These are phyloP conservation scores for Apis florea DNA, from an alignment of 1,140 invertebrate species.

Conservation along the genomic window DNA sequence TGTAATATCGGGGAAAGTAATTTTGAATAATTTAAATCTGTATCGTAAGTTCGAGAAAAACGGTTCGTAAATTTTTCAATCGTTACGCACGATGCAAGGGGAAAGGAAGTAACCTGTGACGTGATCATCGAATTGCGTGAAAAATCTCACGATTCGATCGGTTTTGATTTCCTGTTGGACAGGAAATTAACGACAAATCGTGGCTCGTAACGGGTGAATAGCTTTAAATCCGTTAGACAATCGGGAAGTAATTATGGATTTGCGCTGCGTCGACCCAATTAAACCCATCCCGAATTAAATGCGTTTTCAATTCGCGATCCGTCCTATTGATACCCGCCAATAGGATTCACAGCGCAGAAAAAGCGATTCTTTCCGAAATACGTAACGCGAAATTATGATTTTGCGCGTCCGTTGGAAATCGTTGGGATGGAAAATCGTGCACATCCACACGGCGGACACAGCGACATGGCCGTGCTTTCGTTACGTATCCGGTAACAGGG, in stretches of 20 bases:
- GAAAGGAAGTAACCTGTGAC: no score
- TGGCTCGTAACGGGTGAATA: slow-evolving; percentile 20
- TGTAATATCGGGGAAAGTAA: no score
- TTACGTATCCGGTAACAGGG: neutral
- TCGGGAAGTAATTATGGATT: slow-evolving; percentile 34
- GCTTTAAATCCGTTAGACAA: slow-evolving; percentile 52
- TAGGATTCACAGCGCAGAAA: no score
- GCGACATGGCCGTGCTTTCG: no score
- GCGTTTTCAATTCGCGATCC: slow-evolving; percentile 3
- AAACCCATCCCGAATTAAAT: neutral
- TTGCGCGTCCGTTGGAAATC: no score
- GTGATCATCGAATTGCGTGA: slow-evolving; percentile 14
- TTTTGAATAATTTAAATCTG: no score
- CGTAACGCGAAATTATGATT: slow-evolving; percentile 31
- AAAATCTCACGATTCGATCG: neutral
- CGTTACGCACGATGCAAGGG: no score
- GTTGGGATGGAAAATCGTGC: no score
- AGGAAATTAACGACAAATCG: slow-evolving; percentile 60
- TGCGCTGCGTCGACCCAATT: slow-evolving; percentile 13
- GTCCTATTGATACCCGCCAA: neutral
- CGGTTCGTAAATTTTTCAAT: no score
- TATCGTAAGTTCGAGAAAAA: no score
- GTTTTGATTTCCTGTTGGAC: slow-evolving; percentile 45
- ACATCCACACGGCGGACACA: no score
- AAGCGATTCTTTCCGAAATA: neutral